These are phyloP conservation scores for Lymantria dispar DNA, from an alignment of 2,888 invertebrate species.

Conservation along the genomic window DNA sequence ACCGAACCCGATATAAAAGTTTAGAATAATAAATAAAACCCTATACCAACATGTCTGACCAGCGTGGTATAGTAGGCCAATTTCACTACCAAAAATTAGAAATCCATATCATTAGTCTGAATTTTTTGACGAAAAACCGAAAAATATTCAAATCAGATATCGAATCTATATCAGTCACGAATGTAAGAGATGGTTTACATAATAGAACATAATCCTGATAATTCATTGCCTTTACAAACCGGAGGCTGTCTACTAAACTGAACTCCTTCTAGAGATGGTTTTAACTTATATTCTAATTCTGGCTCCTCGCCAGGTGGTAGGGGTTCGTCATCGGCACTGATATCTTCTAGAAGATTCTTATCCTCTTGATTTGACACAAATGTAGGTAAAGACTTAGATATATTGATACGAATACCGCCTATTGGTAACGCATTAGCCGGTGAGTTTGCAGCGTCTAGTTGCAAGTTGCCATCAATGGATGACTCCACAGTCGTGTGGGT, in stretches of 20 bases:
- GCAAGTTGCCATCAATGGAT: conserved; percentile 90
- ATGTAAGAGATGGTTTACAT: conserved; percentile 76
- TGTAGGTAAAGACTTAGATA: conserved; percentile 84
- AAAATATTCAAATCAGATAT: too few species aligned
- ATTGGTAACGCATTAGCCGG: conserved; percentile 60
- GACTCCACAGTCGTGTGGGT: conserved; percentile 82
- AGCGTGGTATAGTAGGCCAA: too few species aligned
- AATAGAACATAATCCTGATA: conserved; percentile 93
- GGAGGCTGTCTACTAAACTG: conserved; percentile 88
- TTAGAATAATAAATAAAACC: too few species aligned
- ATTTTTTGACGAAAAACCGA: too few species aligned
- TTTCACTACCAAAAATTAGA: too few species aligned
- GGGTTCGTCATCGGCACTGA: conserved; percentile 75
- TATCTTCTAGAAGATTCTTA: conserved; percentile 53
- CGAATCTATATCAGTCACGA: too few species aligned
- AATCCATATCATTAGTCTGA: too few species aligned
- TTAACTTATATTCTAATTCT: conserved; percentile 80
- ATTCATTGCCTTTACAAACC: conserved; percentile 88
- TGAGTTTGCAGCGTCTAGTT: conserved; percentile 77
- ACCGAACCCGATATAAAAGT: too few species aligned
- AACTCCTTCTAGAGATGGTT: conserved; percentile 85
- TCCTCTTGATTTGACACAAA: conserved; percentile 29
- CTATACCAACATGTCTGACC: too few species aligned
- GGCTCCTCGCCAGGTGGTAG: conserved; percentile 83
- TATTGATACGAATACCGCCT: conserved; percentile 91